Evolutionary conservation across 2,888 invertebrate genomes (phyloP), one percentile per base, ranked within the genome.

Genomic region (Cryptocheilus praepositus): DNA sequence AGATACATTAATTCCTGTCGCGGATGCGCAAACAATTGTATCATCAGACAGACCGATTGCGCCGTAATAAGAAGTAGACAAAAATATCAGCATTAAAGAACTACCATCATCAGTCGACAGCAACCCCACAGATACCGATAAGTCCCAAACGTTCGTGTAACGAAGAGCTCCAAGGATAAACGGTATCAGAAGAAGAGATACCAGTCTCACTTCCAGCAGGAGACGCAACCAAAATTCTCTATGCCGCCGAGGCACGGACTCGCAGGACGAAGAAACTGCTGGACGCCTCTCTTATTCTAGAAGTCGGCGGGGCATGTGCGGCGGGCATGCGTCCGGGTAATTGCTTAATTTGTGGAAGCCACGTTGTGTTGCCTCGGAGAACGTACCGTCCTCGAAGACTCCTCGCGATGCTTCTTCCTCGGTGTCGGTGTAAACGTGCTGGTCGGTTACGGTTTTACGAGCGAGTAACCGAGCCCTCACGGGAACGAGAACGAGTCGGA

Each of bases 331-430:
- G 77, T 71, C 77, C 75, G 65, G 77, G 84, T 87, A 88, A 87
- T 87, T 87, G 86, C 87, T 86, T 88, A 87, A 88, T 87, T 87
- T 86, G 86, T 83, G 81, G 82, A 85, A 84, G 81, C 81, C 65
- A 57, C 74, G 76, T 73, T 71, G 77, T 61, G 57, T 61, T 74
- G 66, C 62, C 54, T 49, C 63, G 11, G 15, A 15, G 43, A 25
- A 3, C 51, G 25, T 25, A 7, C 51, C 36, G 16, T 28, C 36
- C 16, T 51, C 60, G 62, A 54, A 56, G 71, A 54, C 60, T 59
- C 61, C 15, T 36, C 55, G 15, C 19, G n/a, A 11, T 15, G 36
- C 51, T 18, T 52, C 61, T 62, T 70, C 55, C 70, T 58, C 57
- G 55, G 63, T 65, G 61, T 67, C 64, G 61, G 62, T 61, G 70